Percentiles rank a stretch among this genome's conserved stretches.
phyloP scores from a whole-genome alignment of 2,888 invertebrate genomes.

The Neria commutata region DNA sequence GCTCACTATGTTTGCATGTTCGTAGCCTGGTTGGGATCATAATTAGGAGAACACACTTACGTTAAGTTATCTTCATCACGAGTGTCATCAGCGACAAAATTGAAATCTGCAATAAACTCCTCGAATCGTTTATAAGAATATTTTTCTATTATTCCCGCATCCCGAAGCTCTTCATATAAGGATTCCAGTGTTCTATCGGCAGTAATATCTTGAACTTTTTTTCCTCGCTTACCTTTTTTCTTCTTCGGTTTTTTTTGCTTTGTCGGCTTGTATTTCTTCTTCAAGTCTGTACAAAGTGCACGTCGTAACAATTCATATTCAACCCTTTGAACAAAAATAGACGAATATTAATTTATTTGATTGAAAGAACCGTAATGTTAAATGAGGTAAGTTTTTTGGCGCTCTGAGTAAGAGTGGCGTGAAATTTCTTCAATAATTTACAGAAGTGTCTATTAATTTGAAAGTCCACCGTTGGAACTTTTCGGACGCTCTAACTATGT shows the following conservation, averaged over 20 bases:
- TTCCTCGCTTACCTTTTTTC: slow-evolving; percentile 58
- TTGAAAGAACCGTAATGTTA: background rate
- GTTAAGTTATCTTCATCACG: slow-evolving; percentile 44
- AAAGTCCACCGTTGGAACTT: no score
- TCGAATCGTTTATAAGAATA: slow-evolving; percentile 65
- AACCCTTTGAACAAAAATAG: slow-evolving; percentile 37
- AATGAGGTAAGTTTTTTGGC: no score
- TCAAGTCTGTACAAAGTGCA: slow-evolving; percentile 59
- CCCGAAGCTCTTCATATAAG: slow-evolving; percentile 70
- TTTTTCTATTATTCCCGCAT: slow-evolving; percentile 65
- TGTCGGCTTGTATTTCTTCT: slow-evolving; percentile 46
- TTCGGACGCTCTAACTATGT: no score
- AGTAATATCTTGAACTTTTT: slow-evolving; percentile 66
- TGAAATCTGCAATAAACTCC: slow-evolving; percentile 72
- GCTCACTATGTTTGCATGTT: no score
- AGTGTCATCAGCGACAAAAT: slow-evolving; percentile 64
- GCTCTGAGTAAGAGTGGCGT: no score
- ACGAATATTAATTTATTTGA: background rate
- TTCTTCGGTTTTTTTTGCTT: slow-evolving; percentile 41
- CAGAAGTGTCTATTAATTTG: no score
- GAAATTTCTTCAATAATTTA: no score
- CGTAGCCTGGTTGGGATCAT: no score
- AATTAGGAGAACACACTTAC: slow-evolving; percentile 31
- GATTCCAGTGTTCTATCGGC: slow-evolving; percentile 68
- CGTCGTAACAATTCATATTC: slow-evolving; percentile 59